Evolutionary conservation across 2,888 invertebrate genomes (phyloP).

Genomic region (Branchipolynoe longqiensis): DNA sequence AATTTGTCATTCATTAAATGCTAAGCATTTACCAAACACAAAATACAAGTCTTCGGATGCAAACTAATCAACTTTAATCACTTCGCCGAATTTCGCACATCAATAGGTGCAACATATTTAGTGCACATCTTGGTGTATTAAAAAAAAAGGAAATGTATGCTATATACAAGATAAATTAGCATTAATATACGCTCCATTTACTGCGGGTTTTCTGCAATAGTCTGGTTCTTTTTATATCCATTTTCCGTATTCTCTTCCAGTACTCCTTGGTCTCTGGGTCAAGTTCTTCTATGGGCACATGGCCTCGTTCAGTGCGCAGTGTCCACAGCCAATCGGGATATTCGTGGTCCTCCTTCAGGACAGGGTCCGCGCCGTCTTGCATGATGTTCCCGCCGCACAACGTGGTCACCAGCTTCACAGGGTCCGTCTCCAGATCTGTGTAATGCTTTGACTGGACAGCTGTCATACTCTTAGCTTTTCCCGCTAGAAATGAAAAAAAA

Average conservation of each 20-base stretch:
- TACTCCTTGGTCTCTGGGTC: constrained; percentile 91
- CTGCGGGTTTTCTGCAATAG: not conserved
- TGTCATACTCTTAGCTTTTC: constrained; percentile 14
- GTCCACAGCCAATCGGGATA: constrained; percentile 97
- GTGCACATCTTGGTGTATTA: too few species aligned
- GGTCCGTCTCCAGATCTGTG: constrained; percentile 64
- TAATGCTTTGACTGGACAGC: constrained; percentile 5
- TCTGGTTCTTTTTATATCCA: constrained; percentile 23
- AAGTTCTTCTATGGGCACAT: constrained; percentile 87
- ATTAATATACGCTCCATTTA: constrained; percentile 15
- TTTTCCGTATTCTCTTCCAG: constrained; percentile 88
- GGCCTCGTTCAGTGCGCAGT: constrained; percentile 85
- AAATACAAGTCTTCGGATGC: too few species aligned
- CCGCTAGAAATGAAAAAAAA: too few species aligned
- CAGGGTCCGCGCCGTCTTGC: constrained; percentile 88
- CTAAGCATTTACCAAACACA: too few species aligned
- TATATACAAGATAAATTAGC: too few species aligned
- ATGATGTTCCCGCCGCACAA: constrained; percentile 93
- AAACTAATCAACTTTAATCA: too few species aligned
- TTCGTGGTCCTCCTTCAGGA: constrained; percentile 88
- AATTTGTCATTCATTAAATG: too few species aligned
- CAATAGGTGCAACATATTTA: too few species aligned
- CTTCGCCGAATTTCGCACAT: too few species aligned
- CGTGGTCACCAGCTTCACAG: constrained; percentile 86
- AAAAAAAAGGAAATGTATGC: too few species aligned